phyloP scores from a whole-genome alignment of 2,113 vertebrate species.

The Pseudorectes ferrugineus region DNA sequence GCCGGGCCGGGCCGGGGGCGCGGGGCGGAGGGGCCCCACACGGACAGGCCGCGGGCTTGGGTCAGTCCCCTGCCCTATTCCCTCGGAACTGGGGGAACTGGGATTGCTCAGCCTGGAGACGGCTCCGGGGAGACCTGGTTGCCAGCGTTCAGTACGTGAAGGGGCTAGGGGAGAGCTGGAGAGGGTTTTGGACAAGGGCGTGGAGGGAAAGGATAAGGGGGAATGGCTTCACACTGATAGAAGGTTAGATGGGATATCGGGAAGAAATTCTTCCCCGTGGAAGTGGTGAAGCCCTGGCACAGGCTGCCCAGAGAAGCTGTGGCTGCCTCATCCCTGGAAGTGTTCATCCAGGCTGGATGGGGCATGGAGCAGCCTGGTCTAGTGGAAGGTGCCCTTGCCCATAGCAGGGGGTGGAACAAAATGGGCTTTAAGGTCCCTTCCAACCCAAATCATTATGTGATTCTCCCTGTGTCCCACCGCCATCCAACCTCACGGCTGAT shows the following conservation, averaged over 20 bases:
- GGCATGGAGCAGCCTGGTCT: rapidly evolving
- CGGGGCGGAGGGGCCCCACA: too few relatives aligned
- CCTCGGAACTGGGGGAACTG: background rate
- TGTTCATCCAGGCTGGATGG: background rate
- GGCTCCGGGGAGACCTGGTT: background rate
- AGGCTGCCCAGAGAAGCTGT: background rate
- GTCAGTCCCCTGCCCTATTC: background rate
- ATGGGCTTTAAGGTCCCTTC: background rate
- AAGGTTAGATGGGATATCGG: background rate
- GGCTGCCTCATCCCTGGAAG: background rate
- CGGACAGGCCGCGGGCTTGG: background rate
- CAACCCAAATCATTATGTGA: too few relatives aligned
- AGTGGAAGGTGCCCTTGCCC: background rate
- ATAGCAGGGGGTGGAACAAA: background rate
- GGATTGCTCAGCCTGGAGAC: background rate
- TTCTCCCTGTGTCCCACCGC: rapidly evolving
- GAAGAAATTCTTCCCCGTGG: background rate
- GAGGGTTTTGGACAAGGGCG: background rate
- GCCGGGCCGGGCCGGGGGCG: too few relatives aligned
- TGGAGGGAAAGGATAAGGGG: too few relatives aligned
- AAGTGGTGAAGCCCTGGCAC: background rate
- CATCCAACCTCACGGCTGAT: background rate
- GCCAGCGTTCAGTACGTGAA: rapidly evolving
- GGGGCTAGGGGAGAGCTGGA: background rate
- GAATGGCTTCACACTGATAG: background rate